These are phyloP conservation scores for Pipistrellus pipistrellus DNA, from an alignment of 2,797 vertebrate genomes.

Conservation along the genomic window DNA sequence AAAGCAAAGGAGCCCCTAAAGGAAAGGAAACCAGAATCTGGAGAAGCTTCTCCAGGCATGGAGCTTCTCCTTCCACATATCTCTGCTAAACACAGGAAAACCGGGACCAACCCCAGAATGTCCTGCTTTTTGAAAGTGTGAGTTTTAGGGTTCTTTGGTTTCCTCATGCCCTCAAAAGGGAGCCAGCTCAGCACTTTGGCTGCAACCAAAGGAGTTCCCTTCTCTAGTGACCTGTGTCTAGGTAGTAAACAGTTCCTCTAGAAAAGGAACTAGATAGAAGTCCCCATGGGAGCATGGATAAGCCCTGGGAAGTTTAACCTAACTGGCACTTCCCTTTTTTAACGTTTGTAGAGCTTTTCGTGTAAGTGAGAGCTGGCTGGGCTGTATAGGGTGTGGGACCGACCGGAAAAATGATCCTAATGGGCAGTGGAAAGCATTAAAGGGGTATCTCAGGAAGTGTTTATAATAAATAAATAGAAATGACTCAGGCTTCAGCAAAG, in stretches of 20 bases:
- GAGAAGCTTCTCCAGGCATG: neutral
- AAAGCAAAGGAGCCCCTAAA: constrained; percentile 5
- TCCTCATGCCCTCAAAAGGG: neutral
- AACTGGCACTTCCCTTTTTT: neutral
- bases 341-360: neutral
- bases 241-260: too few relatives aligned
- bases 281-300: neutral
- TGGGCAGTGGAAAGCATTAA: neutral
- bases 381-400: neutral
- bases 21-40: neutral
- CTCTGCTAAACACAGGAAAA: neutral
- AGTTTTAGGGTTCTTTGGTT: neutral
- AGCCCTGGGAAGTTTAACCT: neutral
- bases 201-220: neutral
- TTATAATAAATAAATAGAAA: neutral
- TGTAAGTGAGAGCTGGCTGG: neutral
- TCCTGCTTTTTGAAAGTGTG: neutral
- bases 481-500: neutral
- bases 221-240: neutral
- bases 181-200: neutral
- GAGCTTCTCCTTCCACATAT: neutral
- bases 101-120: neutral
- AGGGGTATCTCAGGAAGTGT: neutral
- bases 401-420: neutral
- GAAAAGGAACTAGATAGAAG: neutral